Conservation (phyloP, 2,888 invertebrate genomes). For the Brachypterus glaber region DNA sequence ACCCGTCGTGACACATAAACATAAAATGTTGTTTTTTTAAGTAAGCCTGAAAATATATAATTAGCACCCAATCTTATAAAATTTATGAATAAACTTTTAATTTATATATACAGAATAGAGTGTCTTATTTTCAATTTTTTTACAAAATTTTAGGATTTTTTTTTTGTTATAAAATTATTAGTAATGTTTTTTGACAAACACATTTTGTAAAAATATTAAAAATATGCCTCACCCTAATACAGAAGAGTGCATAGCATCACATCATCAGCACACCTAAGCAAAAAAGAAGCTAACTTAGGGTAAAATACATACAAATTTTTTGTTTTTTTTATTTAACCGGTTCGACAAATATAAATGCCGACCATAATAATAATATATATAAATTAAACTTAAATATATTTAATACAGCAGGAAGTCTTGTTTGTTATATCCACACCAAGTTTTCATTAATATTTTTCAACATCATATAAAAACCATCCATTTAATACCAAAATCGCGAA, state of each 20-base stretch:
- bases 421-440: slow-evolving; percentile 27
- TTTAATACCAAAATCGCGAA: neutral
- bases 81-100: slow-evolving; percentile 30
- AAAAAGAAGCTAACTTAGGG: slow-evolving; percentile 33
- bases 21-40: too few species aligned
- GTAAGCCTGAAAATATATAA: too few species aligned
- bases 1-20: too few species aligned
- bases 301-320: slow-evolving; percentile 28
- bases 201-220: too few species aligned
- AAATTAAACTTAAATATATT: slow-evolving; percentile 24
- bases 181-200: too few species aligned
- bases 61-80: slow-evolving; percentile 37
- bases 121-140: too few species aligned
- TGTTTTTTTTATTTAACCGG: slow-evolving; percentile 12
- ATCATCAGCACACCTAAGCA: slow-evolving; percentile 40
- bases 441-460: neutral
- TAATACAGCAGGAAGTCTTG: slow-evolving; percentile 23
- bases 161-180: too few species aligned
- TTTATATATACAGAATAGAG: too few species aligned
- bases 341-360: slow-evolving; percentile 12
- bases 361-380: slow-evolving; percentile 19
- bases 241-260: slow-evolving; percentile 37
- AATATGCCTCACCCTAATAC: too few species aligned
- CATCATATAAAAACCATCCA: neutral
- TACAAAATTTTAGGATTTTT: too few species aligned